Percentiles rank a stretch among this genome's conserved stretches.
These are phyloP conservation scores for Elaphurus davidianus DNA, from an alignment of 2,113 vertebrate species.

Conservation along the genomic window DNA sequence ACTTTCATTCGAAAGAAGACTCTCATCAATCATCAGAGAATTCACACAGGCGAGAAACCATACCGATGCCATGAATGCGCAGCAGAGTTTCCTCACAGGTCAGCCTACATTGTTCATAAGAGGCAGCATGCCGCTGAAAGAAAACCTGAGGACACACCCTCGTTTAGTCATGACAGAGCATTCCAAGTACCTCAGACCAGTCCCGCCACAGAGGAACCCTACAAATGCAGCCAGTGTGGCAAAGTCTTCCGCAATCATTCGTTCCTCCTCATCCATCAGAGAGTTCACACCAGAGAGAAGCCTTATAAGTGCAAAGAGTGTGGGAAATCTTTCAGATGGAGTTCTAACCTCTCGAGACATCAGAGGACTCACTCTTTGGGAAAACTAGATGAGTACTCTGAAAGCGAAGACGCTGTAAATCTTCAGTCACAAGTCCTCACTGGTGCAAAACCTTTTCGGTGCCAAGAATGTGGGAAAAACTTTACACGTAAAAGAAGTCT, in stretches of 20 bases:
- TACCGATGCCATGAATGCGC: constrained; percentile 39
- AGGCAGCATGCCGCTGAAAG: constrained; percentile 11
- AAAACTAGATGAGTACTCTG: background rate
- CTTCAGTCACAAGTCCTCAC: background rate
- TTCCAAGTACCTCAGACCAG: background rate
- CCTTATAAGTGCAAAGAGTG: constrained; percentile 67
- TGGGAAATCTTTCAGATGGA: constrained; percentile 64
- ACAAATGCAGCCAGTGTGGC: constrained; percentile 57
- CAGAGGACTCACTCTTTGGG: constrained; percentile 36
- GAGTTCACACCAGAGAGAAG: constrained; percentile 66
- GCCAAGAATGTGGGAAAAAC: constrained; percentile 68
- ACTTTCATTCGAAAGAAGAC: constrained; percentile 40
- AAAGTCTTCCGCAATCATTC: constrained; percentile 60
- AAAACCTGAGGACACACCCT: background rate
- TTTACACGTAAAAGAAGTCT: constrained; percentile 71
- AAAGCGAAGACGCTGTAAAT: background rate
- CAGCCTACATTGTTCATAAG: constrained; percentile 54
- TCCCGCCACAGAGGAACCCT: background rate
- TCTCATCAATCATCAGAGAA: constrained; percentile 51
- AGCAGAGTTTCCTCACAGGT: constrained; percentile 37
- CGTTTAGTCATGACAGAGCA: background rate
- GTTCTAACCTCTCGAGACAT: constrained; percentile 67
- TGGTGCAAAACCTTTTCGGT: constrained; percentile 30
- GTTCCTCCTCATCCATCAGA: constrained; percentile 64
- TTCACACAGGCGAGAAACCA: constrained; percentile 2